These are phyloP conservation scores for Tinea pellionella DNA, from an alignment of 2,888 invertebrate genomes.

Conservation along the genomic window DNA sequence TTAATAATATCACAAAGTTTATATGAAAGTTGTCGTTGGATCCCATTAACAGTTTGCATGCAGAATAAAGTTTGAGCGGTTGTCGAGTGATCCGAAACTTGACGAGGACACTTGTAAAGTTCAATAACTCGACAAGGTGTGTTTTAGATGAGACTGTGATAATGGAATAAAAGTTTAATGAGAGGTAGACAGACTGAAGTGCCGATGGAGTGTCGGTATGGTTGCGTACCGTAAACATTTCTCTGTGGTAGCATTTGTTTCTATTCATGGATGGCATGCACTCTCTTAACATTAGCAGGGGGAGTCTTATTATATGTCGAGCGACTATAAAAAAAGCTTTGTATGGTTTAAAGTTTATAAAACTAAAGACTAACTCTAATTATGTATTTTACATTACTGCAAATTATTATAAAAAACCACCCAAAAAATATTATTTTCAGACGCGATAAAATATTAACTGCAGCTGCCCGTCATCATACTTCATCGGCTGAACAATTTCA, in stretches of 20 bases:
- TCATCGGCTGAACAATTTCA: slow-evolving; percentile 5
- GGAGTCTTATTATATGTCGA: no score
- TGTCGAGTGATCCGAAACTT: slow-evolving; percentile 1
- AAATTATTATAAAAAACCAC: not conserved
- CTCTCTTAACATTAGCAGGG: no score
- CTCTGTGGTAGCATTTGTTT: no score
- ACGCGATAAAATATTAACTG: not conserved
- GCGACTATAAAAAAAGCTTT: no score
- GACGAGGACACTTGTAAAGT: not conserved
- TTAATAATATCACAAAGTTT: no score
- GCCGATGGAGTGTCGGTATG: no score
- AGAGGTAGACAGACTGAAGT: no score
- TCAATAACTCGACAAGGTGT: not conserved
- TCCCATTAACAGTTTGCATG: not conserved
- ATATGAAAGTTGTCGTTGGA: not conserved
- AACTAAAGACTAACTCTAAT: no score
- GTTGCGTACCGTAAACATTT: no score
- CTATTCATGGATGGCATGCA: no score
- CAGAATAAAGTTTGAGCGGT: not conserved
- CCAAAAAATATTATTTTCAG: no score
- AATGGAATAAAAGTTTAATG: slow-evolving; percentile 1
- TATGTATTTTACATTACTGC: not conserved
- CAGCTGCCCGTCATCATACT: not conserved
- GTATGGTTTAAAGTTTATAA: no score
- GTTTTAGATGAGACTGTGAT: not conserved